These are phyloP conservation scores for Coboldia fuscipes DNA, from an alignment of 1,140 invertebrate genomes.

Conservation along the genomic window DNA sequence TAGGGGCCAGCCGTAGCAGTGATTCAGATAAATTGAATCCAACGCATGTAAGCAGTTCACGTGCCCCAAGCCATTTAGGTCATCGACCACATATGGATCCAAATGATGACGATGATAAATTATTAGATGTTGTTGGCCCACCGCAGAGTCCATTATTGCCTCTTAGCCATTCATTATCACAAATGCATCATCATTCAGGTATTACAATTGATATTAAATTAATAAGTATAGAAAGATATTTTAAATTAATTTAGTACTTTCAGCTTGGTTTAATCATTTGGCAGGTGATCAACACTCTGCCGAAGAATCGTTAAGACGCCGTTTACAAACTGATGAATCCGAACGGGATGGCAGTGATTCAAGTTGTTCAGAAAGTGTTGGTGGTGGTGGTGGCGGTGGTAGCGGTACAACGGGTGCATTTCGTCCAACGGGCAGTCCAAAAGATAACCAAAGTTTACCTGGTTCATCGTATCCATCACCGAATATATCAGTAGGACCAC, in stretches of 20 bases:
- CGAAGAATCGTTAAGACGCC: slow-evolving; percentile 25
- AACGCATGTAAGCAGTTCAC: slow-evolving; percentile 20
- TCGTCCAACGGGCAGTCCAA: slow-evolving; percentile 29
- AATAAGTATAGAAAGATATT: background rate
- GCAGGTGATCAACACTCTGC: slow-evolving; percentile 24
- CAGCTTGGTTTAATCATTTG: slow-evolving; percentile 31
- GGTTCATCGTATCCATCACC: slow-evolving; percentile 48
- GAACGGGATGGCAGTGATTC: slow-evolving; percentile 38
- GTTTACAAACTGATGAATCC: slow-evolving; percentile 31
- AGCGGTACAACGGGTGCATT: slow-evolving; percentile 30
- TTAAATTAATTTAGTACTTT: slow-evolving; percentile 10
- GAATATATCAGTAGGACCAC: slow-evolving; percentile 70
- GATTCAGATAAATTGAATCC: slow-evolving; percentile 23
- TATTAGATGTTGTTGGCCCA: slow-evolving; percentile 72
- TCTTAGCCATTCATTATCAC: slow-evolving; percentile 21
- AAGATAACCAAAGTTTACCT: slow-evolving; percentile 26
- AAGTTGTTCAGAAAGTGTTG: slow-evolving; percentile 36
- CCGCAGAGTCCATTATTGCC: slow-evolving; percentile 46
- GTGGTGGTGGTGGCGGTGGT: slow-evolving; percentile 26
- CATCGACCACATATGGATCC: slow-evolving; percentile 19
- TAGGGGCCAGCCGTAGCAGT: slow-evolving; percentile 51
- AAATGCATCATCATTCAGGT: slow-evolving; percentile 22
- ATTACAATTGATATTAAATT: background rate
- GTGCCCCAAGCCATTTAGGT: slow-evolving; percentile 22
- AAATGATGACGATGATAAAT: slow-evolving; percentile 51